These are phyloP conservation scores for Pantherophis alleghaniensis DNA, from an alignment of 2,797 vertebrate genomes.

Conservation along the genomic window DNA sequence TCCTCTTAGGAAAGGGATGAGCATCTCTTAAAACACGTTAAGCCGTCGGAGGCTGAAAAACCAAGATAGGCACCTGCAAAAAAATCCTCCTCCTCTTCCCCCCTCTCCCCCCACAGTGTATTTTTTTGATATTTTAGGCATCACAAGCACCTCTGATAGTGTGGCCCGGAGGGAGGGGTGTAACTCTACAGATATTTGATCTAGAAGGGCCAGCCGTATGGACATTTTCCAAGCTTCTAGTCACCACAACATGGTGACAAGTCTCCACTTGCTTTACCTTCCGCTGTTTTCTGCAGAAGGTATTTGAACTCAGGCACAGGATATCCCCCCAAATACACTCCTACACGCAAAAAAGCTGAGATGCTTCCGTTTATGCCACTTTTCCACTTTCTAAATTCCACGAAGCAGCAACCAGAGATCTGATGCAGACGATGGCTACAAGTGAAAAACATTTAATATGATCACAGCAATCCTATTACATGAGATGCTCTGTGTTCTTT, in stretches of 20 bases:
- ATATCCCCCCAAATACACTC: neutral
- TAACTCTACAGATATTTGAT: neutral
- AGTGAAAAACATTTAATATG: neutral
- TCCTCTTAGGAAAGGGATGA: neutral
- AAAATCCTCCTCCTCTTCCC: too few species aligned
- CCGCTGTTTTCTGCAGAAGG: neutral
- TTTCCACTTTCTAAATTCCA: neutral
- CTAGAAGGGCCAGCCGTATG: neutral
- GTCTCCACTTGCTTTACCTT: neutral
- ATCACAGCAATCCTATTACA: neutral
- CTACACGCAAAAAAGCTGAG: neutral
- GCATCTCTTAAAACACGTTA: neutral
- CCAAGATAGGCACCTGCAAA: neutral
- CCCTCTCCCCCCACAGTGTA: neutral
- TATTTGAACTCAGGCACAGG: neutral
- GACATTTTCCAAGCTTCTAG: neutral
- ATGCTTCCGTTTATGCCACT: neutral
- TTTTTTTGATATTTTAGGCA: slow-evolving; percentile 8
- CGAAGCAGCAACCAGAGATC: neutral
- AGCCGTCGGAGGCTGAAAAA: neutral
- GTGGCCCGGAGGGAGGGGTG: neutral
- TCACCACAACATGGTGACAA: neutral
- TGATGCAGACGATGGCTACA: too few species aligned
- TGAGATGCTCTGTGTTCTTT: neutral
- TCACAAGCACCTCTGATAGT: neutral